phyloP scores from a whole-genome alignment of 53 echinoderm and acorn worm species.

The Paracentrotus lividus region DNA sequence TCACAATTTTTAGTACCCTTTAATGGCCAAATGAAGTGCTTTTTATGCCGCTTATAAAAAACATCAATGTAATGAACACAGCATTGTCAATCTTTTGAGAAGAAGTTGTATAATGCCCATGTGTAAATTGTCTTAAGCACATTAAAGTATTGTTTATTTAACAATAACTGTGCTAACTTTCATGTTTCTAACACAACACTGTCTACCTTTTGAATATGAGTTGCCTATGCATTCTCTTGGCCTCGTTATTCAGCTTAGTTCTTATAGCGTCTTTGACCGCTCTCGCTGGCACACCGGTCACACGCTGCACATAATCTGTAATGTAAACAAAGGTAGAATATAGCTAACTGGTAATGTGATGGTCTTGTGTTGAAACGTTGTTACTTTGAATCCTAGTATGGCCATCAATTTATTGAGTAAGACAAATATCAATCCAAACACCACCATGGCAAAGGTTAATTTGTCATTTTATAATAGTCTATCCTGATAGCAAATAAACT shows the following conservation, averaged over 20 bases:
- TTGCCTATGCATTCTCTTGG: constrained; percentile 63
- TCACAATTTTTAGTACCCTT: too few relatives aligned
- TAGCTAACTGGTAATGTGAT: background rate
- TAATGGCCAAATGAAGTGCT: too few relatives aligned
- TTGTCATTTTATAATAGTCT: too few relatives aligned
- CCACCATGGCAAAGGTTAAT: too few relatives aligned
- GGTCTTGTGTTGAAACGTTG: too few relatives aligned
- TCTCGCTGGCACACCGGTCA: constrained; percentile 55
- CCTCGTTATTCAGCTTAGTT: constrained; percentile 67
- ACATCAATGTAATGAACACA: too few relatives aligned
- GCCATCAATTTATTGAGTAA: too few relatives aligned
- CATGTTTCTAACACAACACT: background rate
- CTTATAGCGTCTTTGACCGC: constrained; percentile 63
- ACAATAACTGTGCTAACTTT: background rate
- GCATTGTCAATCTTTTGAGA: too few relatives aligned
- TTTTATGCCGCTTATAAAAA: too few relatives aligned
- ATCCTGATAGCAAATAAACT: too few relatives aligned
- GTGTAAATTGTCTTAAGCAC: background rate
- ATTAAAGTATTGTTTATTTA: background rate
- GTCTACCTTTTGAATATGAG: constrained; percentile 69
- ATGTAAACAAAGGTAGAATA: background rate
- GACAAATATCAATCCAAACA: too few relatives aligned
- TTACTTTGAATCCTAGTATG: too few relatives aligned
- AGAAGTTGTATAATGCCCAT: background rate
- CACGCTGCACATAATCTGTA: constrained; percentile 64